Evolutionary conservation across 2,888 invertebrate genomes (phyloP), one percentile per base, ranked within the genome.

Genomic region (Camptogramma bilineatum): DNA sequence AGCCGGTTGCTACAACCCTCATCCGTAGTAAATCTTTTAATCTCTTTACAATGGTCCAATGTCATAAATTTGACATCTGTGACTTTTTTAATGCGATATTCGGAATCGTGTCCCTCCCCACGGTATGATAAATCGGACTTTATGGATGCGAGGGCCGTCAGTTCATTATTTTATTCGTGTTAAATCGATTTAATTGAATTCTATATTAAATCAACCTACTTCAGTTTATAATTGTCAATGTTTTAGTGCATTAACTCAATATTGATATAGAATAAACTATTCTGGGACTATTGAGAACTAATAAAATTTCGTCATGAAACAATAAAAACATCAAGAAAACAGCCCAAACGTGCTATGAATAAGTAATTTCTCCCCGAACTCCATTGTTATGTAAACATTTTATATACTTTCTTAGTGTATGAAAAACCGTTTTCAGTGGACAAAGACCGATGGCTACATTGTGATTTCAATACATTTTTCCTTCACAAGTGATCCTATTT

Each of bases 31-130:
- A 92, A 93, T 91, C 90, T 90, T 91, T 91, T 91, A 93, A 93
- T 93, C 91, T 90, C 89, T 91, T 90, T 90, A 88, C 91, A 91
- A 90, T 91, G 90, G 90, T 87, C 87, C 88, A 75, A 84, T 82
- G 86, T 90, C 90, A 92, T 93, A 93, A 93, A 93, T 93, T 91
- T 90, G 90, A 91, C 92, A 92, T 91, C 90, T 91, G 91, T 88
- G 91, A 91, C 89, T 91, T 93, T 91, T 93, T 92, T 92, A 92
- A 91, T 88, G 90, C 91, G 87, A 89, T 91, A 91, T 90, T 90
- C 88, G 89, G 88, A 90, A 88, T 88, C 88, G 89, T 88, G 90
- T 85, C 84, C 81, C 88, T 92, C 91, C 91, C 91, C 71, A 83
- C 81, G 91, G 92, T 81, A 88, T 89, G 90, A 92, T 92, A 91